A percentile compares a stretch with the other conserved stretches of the same genome.
Conservation (phyloP, 2,113 vertebrate genomes). For the human region GRCh38 chr5:78892001-78892500, state of each 20-base stretch:
- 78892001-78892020: neutral
- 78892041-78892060: neutral
- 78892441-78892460: too few species aligned
- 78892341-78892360: too few species aligned
- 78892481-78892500: too few species aligned
- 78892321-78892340: too few species aligned
- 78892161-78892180: neutral
- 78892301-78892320: too few species aligned
- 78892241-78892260: neutral
- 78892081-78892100: neutral
- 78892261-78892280: too few species aligned
- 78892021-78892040: neutral
- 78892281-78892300: too few species aligned
- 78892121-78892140: neutral
- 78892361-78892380: too few species aligned
- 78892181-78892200: neutral
- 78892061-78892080: neutral
- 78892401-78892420: too few species aligned
- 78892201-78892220: neutral
- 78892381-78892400: too few species aligned
- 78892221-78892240: neutral
- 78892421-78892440: too few species aligned
- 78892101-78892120: neutral
- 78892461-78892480: too few species aligned
- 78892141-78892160: neutral